A percentile compares a stretch with the other conserved stretches of the same genome.
Evolutionary conservation across 2,797 vertebrate genomes (phyloP).

Genomic region (Thunnus albacares): DNA sequence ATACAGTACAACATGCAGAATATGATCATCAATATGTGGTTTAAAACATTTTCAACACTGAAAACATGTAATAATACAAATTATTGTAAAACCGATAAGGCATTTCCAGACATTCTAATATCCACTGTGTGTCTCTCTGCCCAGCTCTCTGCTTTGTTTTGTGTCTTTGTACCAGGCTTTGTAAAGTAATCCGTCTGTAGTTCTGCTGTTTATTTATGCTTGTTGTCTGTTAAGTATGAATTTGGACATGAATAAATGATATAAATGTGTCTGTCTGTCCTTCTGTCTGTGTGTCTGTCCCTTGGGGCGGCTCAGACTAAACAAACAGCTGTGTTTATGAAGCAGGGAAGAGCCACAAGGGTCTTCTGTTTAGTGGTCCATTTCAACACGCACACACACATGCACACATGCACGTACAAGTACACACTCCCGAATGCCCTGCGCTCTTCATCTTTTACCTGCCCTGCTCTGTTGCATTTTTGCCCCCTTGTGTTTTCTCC

Average conservation of each 20-base stretch:
- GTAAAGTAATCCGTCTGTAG: conserved; percentile 63
- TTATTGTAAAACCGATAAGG: conserved; percentile 17
- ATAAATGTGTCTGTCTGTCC: conserved; percentile 78
- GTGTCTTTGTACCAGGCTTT: conserved; percentile 43
- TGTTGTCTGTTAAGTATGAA: conserved; percentile 67
- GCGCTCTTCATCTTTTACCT: conserved; percentile 73
- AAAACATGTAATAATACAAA: conserved; percentile 17
- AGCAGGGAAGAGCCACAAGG: conserved; percentile 77
- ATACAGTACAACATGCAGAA: neutral
- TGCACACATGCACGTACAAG: conserved; percentile 8
- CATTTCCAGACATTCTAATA: conserved; percentile 3
- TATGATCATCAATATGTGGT: neutral
- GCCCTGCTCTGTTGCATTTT: conserved; percentile 65
- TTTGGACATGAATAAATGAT: conserved; percentile 79
- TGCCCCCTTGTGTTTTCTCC: conserved; percentile 69
- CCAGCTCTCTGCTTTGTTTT: conserved; percentile 22
- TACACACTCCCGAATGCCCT: conserved; percentile 46
- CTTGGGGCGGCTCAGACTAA: conserved; percentile 79
- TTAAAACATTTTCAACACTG: neutral
- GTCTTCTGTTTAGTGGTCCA: conserved; percentile 79
- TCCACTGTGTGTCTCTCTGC: conserved; percentile 13
- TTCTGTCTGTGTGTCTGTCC: conserved; percentile 75
- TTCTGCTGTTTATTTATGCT: conserved; percentile 70
- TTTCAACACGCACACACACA: conserved; percentile 68
- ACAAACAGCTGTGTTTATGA: conserved; percentile 84